Evolutionary conservation across 2,888 invertebrate genomes (phyloP).

Genomic region (Calameuta filiformis): DNA sequence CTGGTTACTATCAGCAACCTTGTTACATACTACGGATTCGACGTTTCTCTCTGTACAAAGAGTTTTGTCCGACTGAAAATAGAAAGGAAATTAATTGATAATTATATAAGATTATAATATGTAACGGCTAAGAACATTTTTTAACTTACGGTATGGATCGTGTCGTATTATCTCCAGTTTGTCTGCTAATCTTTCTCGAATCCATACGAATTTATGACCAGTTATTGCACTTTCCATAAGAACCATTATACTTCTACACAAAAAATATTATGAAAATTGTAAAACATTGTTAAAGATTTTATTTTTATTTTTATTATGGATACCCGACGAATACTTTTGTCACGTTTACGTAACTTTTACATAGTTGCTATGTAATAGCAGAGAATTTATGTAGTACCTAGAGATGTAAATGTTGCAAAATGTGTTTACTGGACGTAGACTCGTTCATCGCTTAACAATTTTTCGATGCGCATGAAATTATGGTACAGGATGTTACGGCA

Average conservation of each 20-base stretch:
- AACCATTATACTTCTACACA: constrained; percentile 79
- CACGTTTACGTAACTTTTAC: neutral
- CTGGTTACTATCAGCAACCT: neutral
- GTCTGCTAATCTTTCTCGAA: constrained; percentile 80
- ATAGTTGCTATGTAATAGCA: too few relatives aligned
- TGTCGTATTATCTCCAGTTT: constrained; percentile 81
- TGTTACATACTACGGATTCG: constrained; percentile 77
- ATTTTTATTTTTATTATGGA: neutral
- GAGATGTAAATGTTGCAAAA: neutral
- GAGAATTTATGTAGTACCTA: neutral
- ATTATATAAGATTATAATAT: neutral
- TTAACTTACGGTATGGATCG: constrained; percentile 83
- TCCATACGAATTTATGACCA: constrained; percentile 76
- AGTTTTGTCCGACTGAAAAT: constrained; percentile 75
- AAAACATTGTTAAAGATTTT: neutral
- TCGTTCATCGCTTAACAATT: neutral
- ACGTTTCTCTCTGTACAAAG: constrained; percentile 79
- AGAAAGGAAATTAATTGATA: neutral
- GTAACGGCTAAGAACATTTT: constrained; percentile 5
- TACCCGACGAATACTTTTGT: neutral
- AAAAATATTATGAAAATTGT: constrained; percentile 16
- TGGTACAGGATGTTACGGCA: neutral
- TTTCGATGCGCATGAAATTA: neutral
- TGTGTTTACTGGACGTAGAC: neutral
- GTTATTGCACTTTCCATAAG: constrained; percentile 82